These are phyloP conservation scores for Isoperla grammatica DNA, from an alignment of 2,888 invertebrate species.

Conservation along the genomic window DNA sequence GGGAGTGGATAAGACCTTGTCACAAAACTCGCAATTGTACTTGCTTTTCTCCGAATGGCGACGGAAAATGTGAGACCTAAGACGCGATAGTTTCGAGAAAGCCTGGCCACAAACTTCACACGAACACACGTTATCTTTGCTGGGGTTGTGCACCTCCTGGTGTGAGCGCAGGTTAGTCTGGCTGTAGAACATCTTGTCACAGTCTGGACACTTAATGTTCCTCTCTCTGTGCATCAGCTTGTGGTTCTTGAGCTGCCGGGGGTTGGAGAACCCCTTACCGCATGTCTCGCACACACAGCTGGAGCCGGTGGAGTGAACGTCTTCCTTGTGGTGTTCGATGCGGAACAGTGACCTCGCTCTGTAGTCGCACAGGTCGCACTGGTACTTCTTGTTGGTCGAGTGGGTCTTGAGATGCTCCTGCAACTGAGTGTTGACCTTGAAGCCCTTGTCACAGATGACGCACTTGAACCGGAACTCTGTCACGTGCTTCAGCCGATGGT, in stretches of 20 bases:
- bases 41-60: constrained; percentile 32
- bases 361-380: constrained; percentile 18
- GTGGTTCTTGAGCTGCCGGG: constrained; percentile 26
- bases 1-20: constrained; percentile 45
- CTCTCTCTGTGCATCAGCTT: constrained; percentile 32
- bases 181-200: constrained; percentile 36
- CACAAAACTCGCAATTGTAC: too few relatives aligned
- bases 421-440: constrained; percentile 2
- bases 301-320: too few relatives aligned
- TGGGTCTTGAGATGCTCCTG: constrained; percentile 41
- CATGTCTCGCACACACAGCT: constrained; percentile 30
- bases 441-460: constrained; percentile 15
- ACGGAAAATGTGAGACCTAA: constrained; percentile 39
- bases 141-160: too few relatives aligned
- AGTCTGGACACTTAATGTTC: constrained; percentile 38
- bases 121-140: too few relatives aligned
- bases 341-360: constrained; percentile 16
- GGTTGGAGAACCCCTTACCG: constrained; percentile 21
- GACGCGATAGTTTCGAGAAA: constrained; percentile 33
- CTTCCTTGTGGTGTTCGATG: constrained; percentile 6
- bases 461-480: constrained; percentile 42
- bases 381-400: constrained; percentile 20
- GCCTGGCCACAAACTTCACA: constrained; percentile 36
- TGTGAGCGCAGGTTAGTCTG: too few relatives aligned
- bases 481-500: constrained; percentile 44